phyloP scores from a whole-genome alignment of 2,888 invertebrate species.

The Scaptodrosophila latifasciaeformis region DNA sequence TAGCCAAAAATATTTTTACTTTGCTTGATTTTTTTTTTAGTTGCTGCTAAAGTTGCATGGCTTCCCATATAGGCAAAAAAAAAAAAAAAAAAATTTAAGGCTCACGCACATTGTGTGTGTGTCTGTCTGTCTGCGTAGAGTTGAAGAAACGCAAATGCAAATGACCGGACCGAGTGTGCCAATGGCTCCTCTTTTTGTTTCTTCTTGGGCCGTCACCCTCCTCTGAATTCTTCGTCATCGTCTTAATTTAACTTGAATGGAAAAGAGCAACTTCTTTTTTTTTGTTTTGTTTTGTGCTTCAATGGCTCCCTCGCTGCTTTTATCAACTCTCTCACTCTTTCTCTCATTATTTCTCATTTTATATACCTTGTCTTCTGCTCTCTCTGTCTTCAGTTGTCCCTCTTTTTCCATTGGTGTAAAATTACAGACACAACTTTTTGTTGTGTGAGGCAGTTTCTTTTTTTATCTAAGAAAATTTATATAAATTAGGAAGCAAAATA shows the following conservation, averaged over 20 bases:
- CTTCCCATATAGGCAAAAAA: background rate
- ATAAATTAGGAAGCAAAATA: constrained; percentile 24
- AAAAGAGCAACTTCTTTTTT: constrained; percentile 25
- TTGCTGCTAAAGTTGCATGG: background rate
- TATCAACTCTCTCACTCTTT: constrained; percentile 31
- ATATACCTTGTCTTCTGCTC: background rate
- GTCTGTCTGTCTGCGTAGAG: too few species aligned
- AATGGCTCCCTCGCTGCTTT: constrained; percentile 32
- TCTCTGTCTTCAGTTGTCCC: too few species aligned
- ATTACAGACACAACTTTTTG: constrained; percentile 44
- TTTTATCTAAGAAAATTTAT: constrained; percentile 20
- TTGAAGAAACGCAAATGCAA: constrained; percentile 43
- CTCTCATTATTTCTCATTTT: background rate
- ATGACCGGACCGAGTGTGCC: constrained; percentile 48
- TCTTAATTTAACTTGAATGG: constrained; percentile 22
- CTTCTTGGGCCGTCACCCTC: constrained; percentile 3
- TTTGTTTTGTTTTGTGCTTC: constrained; percentile 12
- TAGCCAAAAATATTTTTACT: constrained; percentile 47
- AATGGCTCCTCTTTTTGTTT: constrained; percentile 33
- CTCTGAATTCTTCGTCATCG: constrained; percentile 7
- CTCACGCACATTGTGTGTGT: constrained; percentile 29
- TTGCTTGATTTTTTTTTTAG: constrained; percentile 20
- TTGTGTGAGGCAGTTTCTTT: constrained; percentile 21
- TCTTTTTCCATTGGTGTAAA: too few species aligned
- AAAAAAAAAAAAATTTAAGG: too few species aligned